Base-by-base conservation (phyloP, 2,888 invertebrate species). In the Hermaeophaga mercurialis region DNA sequence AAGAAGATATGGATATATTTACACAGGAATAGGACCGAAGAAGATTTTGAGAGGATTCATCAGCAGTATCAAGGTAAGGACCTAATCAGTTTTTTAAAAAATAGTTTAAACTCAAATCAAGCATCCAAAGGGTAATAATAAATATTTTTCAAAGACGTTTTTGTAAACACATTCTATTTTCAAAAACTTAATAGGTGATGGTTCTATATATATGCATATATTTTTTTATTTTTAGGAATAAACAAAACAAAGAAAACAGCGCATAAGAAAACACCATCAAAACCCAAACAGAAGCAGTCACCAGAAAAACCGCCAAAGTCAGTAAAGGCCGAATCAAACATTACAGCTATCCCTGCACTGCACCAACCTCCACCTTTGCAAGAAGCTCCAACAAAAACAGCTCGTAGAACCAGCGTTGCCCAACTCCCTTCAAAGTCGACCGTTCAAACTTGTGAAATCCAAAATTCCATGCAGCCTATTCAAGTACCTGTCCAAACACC, bases 1-100 rank as follows among this genome's bases (percentile, higher is more conserved):
- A 84, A 92, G 3, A 95, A 96, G 69, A 86, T 94, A 22, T 97
- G 97, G 97, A 91, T 96, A n/a, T 96, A 96, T 76, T 80, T 96
- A 52, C 96, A 96, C 75, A 83, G 94, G 41, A 85, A 87, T 72
- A 77, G 83, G 41, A 78, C 77, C 0, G 83, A 83, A 66, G 80
- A 80, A 38, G 84, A 84, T 66, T 84, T 84, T 61, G 88, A 88
- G 74, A 80, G 85, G 66, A 81, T 86, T 64, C 88, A 88, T 71
- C 85, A 86, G 59, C 86, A 87, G 67, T 81, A 82, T 54, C 87
- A 86, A 72, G 84, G 83, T 54, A 44, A n/a, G n/a, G n/a, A n/a
- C n/a, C n/a, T n/a, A n/a, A n/a, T n/a, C n/a, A n/a, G n/a, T n/a
- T n/a, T n/a, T n/a, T n/a, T n/a, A n/a, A n/a, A n/a, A n/a, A n/a